Evolutionary conservation across 2,113 vertebrate species (phyloP).

Genomic region (Illadopsis cleaveri): DNA sequence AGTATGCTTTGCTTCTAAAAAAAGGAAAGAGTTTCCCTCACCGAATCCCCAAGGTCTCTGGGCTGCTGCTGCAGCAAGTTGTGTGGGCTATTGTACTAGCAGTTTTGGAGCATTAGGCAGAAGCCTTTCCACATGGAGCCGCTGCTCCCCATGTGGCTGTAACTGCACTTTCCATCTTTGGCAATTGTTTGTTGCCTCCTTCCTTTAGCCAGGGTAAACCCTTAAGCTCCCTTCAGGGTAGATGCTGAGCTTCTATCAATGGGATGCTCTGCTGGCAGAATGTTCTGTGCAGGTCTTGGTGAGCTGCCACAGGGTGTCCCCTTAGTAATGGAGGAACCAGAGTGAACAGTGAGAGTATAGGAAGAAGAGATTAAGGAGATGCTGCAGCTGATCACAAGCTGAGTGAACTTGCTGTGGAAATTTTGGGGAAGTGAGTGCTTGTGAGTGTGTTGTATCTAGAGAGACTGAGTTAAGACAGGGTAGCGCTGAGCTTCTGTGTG

Average conservation of each 20-base stretch:
- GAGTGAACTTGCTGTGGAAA: neutral
- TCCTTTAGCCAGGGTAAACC: neutral
- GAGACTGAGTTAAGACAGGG: neutral
- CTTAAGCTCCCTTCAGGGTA: neutral
- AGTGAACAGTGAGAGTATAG: neutral
- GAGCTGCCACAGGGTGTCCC: neutral
- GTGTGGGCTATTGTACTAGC: neutral
- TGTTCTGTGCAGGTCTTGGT: neutral
- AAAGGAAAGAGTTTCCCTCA: neutral
- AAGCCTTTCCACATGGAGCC: neutral
- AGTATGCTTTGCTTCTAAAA: slow-evolving; percentile 56
- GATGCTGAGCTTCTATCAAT: neutral
- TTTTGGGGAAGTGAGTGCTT: neutral
- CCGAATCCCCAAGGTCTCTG: neutral
- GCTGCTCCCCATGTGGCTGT: neutral
- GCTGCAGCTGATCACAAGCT: neutral
- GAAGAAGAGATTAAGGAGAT: neutral
- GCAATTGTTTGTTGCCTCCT: neutral
- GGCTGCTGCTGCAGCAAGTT: slow-evolving; percentile 15
- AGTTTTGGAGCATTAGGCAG: neutral
- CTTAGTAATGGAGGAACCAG: neutral
- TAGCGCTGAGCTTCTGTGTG: neutral
- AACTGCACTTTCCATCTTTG: neutral
- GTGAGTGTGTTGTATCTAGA: neutral
- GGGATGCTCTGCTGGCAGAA: neutral